These are phyloP conservation scores for Temnothorax nylanderi DNA, from an alignment of 1,140 invertebrate genomes.

Conservation along the genomic window DNA sequence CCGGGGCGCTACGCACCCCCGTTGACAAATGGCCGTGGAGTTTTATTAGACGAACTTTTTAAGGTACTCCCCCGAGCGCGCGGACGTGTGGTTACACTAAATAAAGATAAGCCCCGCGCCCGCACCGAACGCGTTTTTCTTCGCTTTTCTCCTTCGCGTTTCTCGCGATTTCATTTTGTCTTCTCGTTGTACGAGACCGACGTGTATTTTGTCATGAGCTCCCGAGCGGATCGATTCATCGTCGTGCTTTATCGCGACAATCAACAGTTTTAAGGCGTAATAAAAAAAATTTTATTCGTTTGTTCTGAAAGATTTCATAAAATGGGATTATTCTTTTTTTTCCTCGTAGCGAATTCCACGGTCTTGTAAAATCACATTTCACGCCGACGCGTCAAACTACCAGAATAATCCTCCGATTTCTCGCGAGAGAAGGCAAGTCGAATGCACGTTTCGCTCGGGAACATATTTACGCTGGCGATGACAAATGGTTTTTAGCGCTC, in stretches of 20 bases:
- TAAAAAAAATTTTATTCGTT: background rate
- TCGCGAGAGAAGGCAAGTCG: constrained; percentile 50
- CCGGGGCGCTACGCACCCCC: constrained; percentile 59
- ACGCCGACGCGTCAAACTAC: constrained; percentile 15
- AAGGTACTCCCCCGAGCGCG: constrained; percentile 66
- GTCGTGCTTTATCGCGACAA: background rate
- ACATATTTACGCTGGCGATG: constrained; percentile 83
- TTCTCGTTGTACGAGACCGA: background rate
- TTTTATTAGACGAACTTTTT: constrained; percentile 84
- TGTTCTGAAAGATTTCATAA: background rate
- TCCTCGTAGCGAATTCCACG: background rate
- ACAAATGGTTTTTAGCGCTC: constrained; percentile 82
- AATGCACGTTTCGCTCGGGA: constrained; percentile 71
- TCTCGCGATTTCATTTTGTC: constrained; percentile 12
- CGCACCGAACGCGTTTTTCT: constrained; percentile 2
- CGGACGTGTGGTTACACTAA: constrained; percentile 73
- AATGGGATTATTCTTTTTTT: background rate
- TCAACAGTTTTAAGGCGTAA: background rate
- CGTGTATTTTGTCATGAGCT: background rate
- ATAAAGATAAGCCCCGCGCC: constrained; percentile 81
- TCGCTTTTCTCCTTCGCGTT: background rate
- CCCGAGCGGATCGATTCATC: background rate
- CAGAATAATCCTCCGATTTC: constrained; percentile 56
- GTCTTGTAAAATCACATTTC: constrained; percentile 24
- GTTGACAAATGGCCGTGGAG: constrained; percentile 83